A percentile compares a stretch with the other conserved stretches of the same genome.
Conservation (phyloP, 2,888 invertebrate genomes). For the Trachelus troglodyta region DNA sequence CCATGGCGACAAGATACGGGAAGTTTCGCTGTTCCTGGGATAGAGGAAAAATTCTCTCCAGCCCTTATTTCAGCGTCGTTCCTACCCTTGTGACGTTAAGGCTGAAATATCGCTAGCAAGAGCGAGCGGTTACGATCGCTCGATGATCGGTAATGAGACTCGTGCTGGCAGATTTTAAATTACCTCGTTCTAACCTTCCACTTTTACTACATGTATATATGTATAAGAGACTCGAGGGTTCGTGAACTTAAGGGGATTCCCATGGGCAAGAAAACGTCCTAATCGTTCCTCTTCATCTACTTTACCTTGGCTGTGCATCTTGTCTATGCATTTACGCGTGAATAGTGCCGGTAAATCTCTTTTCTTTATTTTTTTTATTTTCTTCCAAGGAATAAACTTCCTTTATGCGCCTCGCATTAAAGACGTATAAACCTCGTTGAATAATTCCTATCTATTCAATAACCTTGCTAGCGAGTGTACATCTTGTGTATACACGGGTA, state of each 20-base stretch:
- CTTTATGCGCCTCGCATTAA: not conserved
- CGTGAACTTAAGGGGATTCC: not conserved
- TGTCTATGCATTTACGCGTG: not conserved
- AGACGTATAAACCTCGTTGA: not conserved
- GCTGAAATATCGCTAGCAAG: not conserved
- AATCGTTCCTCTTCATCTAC: not conserved
- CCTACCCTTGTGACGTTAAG: not conserved
- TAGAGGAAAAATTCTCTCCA: not conserved
- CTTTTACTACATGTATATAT: not conserved
- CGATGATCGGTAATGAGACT: not conserved
- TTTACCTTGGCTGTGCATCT: not conserved
- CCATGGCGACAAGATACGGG: not conserved
- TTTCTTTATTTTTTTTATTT: not conserved
- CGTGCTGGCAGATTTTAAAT: not conserved
- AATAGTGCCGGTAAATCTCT: not conserved
- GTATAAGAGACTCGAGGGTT: not conserved
- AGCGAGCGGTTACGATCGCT: not conserved
- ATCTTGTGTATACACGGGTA: not conserved
- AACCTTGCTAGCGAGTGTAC: not conserved
- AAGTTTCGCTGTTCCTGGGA: not conserved
- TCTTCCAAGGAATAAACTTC: not conserved
- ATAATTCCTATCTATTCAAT: not conserved
- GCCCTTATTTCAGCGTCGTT: not conserved
- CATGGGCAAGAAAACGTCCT: not conserved
- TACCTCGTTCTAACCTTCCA: not conserved